Base-by-base conservation (phyloP, 2,888 invertebrate species). In the Caenorhabditis doughertyi region DNA sequence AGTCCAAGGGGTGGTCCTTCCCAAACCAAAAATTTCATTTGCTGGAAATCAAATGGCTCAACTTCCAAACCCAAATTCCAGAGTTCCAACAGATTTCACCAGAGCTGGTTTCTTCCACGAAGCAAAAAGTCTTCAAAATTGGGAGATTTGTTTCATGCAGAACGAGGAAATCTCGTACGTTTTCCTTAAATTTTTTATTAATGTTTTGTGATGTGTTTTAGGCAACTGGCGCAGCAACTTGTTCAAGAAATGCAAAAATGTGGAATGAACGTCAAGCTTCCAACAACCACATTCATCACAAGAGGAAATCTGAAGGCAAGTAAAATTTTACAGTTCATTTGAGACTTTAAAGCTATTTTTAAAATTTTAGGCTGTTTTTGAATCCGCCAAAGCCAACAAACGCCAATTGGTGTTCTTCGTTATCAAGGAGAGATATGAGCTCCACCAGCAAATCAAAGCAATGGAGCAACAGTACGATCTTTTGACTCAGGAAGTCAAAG, bases 1-100 rank as follows among this genome's bases (percentile, higher is more conserved):
- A n/a, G 29, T 70, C 5, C 3, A 56, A 8, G 70, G 44, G 16
- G 23, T 44, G 3, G 16, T 39, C 7, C 23, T 70, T 1, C 25
- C 23, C 3, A 44, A 55, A 11, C 70, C 55, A 3, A 56, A 70
- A 8, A 70, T 70, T 23, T 5, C 18, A 0, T 70, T 67, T 16
- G 35, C 53, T 13, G 39, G 25, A 1, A 53, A 53, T 8, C 16
- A 16, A 9, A 25, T 53, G 4, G 35, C 53, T 0, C 3, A 23
- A 1, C 35, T 23, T 29, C 44, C 44, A 11, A 27, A n/a, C 8
- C 4, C 4, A 8, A 39, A 13, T 2, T 8, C 44, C 7, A 42
- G 44, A 25, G 9, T 25, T 8, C 44, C 62, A 1, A 62, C 62
- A 0, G 62, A 62, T 8, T 62, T 62, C 44, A 2, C 16, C 0